These are phyloP conservation scores for Oceanodroma leucorhoa DNA, from an alignment of 2,797 vertebrate species.

Conservation along the genomic window DNA sequence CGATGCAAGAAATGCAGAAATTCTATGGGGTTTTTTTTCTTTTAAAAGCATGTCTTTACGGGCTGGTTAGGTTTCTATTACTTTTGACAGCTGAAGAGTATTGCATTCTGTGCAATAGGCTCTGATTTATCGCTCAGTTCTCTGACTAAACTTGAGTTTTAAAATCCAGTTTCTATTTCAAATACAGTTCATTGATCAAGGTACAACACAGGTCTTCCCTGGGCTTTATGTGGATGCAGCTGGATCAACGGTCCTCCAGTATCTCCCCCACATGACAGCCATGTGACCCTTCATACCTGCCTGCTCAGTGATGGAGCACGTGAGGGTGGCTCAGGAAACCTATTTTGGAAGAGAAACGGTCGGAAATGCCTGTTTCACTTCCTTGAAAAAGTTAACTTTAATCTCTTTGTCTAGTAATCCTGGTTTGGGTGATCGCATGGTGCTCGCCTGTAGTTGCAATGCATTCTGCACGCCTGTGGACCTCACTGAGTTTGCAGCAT, in stretches of 20 bases:
- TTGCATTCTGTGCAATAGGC: not conserved
- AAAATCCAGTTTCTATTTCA: not conserved
- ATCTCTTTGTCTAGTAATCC: not conserved
- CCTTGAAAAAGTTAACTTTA: too few relatives aligned
- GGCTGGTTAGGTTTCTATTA: not conserved
- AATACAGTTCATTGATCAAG: not conserved
- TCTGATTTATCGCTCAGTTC: not conserved
- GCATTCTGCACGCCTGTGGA: not conserved
- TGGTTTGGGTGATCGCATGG: not conserved
- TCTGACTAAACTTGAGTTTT: not conserved
- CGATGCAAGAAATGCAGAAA: not conserved
- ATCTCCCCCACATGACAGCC: too few relatives aligned
- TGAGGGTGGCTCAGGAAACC: not conserved
- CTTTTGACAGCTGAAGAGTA: not conserved
- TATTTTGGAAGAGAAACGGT: not conserved
- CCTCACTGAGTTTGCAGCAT: not conserved
- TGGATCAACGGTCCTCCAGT: not conserved
- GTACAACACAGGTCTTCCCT: accelerated
- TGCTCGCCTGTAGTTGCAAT: accelerated
- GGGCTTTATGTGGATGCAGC: not conserved
- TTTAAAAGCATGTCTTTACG: not conserved
- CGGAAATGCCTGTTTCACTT: not conserved
- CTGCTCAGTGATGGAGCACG: not conserved
- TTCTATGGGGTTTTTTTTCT: not conserved
- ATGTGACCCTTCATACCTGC: too few relatives aligned